phyloP scores from a whole-genome alignment of 2,797 vertebrate species.

The Sylvia borin region DNA sequence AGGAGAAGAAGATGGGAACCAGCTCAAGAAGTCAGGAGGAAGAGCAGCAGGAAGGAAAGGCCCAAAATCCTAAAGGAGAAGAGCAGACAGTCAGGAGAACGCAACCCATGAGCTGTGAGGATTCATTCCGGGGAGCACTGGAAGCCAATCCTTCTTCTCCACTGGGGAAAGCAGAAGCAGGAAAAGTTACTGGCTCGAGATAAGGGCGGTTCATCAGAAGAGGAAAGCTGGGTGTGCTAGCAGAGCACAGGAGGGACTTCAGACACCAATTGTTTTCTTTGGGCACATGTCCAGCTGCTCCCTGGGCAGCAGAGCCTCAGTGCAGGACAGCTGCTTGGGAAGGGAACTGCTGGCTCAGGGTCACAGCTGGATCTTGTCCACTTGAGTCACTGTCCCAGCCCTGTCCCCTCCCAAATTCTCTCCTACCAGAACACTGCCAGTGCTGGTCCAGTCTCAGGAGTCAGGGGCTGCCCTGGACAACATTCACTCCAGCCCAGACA shows the following conservation, averaged over 20 bases:
- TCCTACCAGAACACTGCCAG: too few species aligned
- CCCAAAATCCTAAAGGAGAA: too few species aligned
- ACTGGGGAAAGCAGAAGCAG: too few species aligned
- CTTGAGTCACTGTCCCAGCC: too few species aligned
- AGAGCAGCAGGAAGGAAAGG: too few species aligned
- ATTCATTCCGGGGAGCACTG: too few species aligned
- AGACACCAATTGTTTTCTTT: not conserved
- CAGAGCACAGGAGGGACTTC: not conserved
- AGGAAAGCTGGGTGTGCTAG: not conserved
- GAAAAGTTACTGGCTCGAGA: fast-evolving
- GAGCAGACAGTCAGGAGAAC: too few species aligned
- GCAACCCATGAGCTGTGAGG: too few species aligned
- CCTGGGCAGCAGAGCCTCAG: not conserved
- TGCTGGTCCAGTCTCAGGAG: not conserved
- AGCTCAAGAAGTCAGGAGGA: too few species aligned
- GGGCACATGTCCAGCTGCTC: not conserved
- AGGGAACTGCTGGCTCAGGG: not conserved
- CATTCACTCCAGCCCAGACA: not conserved
- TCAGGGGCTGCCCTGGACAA: too few species aligned
- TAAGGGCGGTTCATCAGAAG: not conserved
- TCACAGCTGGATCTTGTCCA: not conserved
- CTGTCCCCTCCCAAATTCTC: not conserved
- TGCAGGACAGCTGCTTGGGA: not conserved
- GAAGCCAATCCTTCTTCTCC: too few species aligned
- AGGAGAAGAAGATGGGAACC: not conserved